These are phyloP conservation scores for Aporophyla lueneburgensis DNA, from an alignment of 2,888 invertebrate species.

Conservation along the genomic window DNA sequence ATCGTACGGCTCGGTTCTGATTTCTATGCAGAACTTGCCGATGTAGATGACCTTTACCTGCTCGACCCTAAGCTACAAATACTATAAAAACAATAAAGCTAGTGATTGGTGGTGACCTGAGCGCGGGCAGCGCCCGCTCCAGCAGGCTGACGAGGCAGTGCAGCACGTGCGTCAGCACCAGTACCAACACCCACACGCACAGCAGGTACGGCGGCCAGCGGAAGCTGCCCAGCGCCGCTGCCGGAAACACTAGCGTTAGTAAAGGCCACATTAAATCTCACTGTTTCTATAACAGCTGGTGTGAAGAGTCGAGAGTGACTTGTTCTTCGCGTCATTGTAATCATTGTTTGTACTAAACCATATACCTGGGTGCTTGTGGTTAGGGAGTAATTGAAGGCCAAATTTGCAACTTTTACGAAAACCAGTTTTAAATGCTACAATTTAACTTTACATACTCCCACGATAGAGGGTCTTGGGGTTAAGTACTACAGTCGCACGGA, in stretches of 20 bases:
- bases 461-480: too few relatives aligned
- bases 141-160: conserved; percentile 81
- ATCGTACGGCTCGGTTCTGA: not conserved
- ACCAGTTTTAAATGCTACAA: not conserved
- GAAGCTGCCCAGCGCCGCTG: conserved; percentile 80
- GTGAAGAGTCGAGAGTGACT: not conserved
- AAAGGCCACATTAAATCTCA: not conserved
- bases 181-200: conserved; percentile 84
- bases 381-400: too few relatives aligned
- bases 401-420: not conserved
- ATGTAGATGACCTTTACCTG: not conserved
- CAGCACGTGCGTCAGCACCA: conserved; percentile 83
- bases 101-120: conserved; percentile 72
- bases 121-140: conserved; percentile 78
- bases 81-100: not conserved
- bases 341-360: not conserved
- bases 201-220: conserved; percentile 88
- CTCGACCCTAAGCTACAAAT: not conserved
- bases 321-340: not conserved
- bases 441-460: not conserved
- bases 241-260: conserved; percentile 12
- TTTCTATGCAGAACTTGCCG: not conserved
- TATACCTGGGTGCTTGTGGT: not conserved
- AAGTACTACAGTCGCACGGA: too few relatives aligned
- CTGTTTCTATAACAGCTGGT: not conserved